Evolutionary conservation across 2,888 invertebrate species (phyloP).

Genomic region (Dicycla oo): DNA sequence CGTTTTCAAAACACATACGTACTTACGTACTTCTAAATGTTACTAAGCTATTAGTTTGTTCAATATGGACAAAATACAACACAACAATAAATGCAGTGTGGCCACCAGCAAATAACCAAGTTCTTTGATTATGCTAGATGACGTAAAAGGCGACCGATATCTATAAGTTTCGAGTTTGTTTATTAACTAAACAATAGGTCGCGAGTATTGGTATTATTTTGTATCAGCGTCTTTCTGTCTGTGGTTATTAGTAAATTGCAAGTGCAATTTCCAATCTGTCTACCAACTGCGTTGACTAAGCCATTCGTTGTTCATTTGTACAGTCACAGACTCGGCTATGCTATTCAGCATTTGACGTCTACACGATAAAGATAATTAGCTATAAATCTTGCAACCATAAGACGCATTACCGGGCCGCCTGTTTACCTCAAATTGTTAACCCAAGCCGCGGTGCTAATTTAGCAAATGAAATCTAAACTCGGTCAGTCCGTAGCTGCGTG

Average conservation of each 20-base stretch:
- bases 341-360: background rate
- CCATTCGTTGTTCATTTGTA: background rate
- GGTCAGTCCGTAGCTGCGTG: slow-evolving; percentile 60
- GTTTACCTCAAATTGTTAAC: slow-evolving; percentile 46
- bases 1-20: background rate
- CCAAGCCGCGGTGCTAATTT: slow-evolving; percentile 56
- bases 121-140: background rate
- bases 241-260: background rate
- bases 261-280: slow-evolving; percentile 23
- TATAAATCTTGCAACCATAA: slow-evolving; percentile 22
- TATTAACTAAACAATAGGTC: slow-evolving; percentile 4
- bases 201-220: background rate
- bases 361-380: slow-evolving; percentile 10
- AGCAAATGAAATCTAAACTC: slow-evolving; percentile 67
- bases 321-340: background rate
- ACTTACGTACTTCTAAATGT: no score
- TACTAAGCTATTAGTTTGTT: background rate
- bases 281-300: slow-evolving; percentile 17
- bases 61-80: background rate
- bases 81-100: background rate
- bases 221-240: slow-evolving; percentile 1
- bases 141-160: background rate
- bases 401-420: background rate
- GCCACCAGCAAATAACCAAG: background rate
- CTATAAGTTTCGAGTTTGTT: background rate